These are phyloP conservation scores for Apocrypta bakeri DNA, from an alignment of 1,140 invertebrate genomes.

Conservation along the genomic window DNA sequence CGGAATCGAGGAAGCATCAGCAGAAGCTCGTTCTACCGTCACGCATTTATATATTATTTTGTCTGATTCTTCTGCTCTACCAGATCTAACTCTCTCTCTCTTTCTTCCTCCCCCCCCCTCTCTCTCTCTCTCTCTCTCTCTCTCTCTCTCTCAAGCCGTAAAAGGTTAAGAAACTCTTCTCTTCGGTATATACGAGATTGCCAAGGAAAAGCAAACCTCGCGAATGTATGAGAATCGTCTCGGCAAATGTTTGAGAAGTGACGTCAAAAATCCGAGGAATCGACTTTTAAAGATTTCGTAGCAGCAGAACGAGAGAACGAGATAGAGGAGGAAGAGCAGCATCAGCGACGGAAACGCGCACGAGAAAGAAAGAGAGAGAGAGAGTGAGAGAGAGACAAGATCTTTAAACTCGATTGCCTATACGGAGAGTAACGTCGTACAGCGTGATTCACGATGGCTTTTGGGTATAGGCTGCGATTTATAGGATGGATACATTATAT, in stretches of 20 bases:
- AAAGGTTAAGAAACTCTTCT: slow-evolving; percentile 38
- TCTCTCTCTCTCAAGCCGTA: neutral
- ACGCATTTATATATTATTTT: too few species aligned
- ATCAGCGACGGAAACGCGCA: slow-evolving; percentile 1
- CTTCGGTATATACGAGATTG: neutral
- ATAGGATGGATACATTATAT: neutral
- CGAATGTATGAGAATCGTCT: slow-evolving; percentile 53
- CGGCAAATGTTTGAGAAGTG: slow-evolving; percentile 63
- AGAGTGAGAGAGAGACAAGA: neutral
- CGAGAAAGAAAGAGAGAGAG: too few species aligned
- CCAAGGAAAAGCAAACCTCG: slow-evolving; percentile 27
- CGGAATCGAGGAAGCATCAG: neutral
- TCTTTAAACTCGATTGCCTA: neutral
- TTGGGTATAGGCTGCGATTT: neutral
- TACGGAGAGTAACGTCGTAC: neutral
- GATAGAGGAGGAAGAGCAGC: neutral
- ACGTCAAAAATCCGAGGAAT: slow-evolving; percentile 56
- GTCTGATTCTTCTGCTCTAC: neutral
- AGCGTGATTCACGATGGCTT: neutral
- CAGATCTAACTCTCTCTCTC: neutral
- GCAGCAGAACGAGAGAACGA: neutral
- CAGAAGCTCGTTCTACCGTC: neutral
- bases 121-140: too few species aligned
- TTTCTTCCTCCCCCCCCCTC: too few species aligned
- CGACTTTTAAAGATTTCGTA: slow-evolving; percentile 20